Evolutionary conservation across 2,888 invertebrate species (phyloP).

Genomic region (Rhyacophila evoluta): DNA sequence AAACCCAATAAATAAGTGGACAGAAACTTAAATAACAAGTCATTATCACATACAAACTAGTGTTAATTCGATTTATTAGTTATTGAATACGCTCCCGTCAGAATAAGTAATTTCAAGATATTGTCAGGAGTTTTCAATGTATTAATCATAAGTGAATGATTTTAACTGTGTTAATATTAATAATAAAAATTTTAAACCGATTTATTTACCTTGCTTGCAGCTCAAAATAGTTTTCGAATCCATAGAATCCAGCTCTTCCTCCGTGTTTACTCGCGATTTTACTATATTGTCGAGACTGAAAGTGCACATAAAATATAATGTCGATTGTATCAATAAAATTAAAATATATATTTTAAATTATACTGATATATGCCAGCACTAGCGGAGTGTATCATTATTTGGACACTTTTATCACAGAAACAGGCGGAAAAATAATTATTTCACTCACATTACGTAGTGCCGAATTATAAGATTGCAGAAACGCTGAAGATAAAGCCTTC

Average conservation of each 20-base stretch:
- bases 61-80: neutral
- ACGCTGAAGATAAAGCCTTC: constrained; percentile 23
- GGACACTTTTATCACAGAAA: constrained; percentile 30
- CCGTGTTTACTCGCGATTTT: constrained; percentile 31
- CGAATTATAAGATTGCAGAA: constrained; percentile 27
- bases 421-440: neutral
- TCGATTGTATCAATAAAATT: neutral
- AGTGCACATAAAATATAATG: constrained; percentile 13
- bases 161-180: too few relatives aligned
- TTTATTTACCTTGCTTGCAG: constrained; percentile 43
- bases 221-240: constrained; percentile 44
- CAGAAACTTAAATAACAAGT: neutral
- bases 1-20: neutral
- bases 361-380: neutral
- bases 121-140: constrained; percentile 33
- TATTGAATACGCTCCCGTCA: neutral
- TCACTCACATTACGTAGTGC: constrained; percentile 30
- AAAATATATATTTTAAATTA: neutral
- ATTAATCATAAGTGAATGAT: neutral
- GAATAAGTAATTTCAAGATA: neutral
- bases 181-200: neutral
- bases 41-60: neutral
- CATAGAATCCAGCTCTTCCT: constrained; percentile 50
- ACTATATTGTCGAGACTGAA: constrained; percentile 40
- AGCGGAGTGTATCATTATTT: neutral